These are phyloP conservation scores for Macrocentrus cingulum DNA, from an alignment of 1,140 invertebrate species.

Conservation along the genomic window DNA sequence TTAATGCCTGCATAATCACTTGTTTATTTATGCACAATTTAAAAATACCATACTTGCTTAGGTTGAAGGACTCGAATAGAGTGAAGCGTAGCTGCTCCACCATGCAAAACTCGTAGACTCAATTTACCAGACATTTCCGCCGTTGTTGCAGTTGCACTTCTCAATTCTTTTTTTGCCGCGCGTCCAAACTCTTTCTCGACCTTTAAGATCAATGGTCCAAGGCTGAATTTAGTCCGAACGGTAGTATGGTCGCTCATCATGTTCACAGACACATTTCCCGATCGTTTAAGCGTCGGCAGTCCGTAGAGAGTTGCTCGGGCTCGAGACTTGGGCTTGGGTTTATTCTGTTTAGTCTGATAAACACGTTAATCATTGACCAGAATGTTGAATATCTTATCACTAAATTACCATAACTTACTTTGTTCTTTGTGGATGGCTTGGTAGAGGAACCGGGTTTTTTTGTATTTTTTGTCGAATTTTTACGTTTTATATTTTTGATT, in stretches of 20 bases:
- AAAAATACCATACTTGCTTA: conserved; percentile 80
- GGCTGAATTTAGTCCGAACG: conserved; percentile 76
- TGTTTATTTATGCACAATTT: too few species aligned
- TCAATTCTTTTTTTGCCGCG: conserved; percentile 72
- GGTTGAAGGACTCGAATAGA: conserved; percentile 82
- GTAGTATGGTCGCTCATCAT: conserved; percentile 77
- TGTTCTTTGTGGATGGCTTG: conserved; percentile 20
- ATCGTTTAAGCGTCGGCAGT: conserved; percentile 71
- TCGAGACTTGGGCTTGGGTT: conserved; percentile 59
- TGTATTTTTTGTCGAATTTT: conserved; percentile 41
- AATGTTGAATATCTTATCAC: not conserved
- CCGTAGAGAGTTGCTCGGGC: conserved; percentile 79
- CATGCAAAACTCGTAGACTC: conserved; percentile 73
- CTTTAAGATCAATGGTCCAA: conserved; percentile 75
- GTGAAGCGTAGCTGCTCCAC: conserved; percentile 75
- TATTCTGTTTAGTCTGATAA: conserved; percentile 56
- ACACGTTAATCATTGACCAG: not conserved
- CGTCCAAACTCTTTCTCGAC: conserved; percentile 84
- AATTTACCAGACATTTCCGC: conserved; percentile 81
- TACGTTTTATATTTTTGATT: conserved; percentile 28
- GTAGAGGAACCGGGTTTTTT: conserved; percentile 38
- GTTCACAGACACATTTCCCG: conserved; percentile 76
- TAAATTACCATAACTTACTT: conserved; percentile 16
- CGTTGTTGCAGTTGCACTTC: conserved; percentile 81
- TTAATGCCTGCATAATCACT: too few species aligned